A percentile compares a stretch with the other conserved stretches of the same genome.
Conservation (phyloP, 2,797 vertebrate species). For the Pseudomugil tenellus region DNA sequence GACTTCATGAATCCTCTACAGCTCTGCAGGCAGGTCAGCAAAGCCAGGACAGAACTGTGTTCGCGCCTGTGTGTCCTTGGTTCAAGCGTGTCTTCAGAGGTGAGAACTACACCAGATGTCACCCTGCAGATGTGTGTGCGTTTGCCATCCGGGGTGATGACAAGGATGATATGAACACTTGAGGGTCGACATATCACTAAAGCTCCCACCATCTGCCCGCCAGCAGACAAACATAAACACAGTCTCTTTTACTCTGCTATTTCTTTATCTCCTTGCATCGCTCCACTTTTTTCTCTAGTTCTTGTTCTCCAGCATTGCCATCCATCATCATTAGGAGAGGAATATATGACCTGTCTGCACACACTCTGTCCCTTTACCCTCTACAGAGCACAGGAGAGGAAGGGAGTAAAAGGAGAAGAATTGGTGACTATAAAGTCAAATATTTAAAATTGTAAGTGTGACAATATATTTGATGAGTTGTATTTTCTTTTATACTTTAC, state of each 20-base stretch:
- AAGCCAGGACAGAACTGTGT: constrained; percentile 32
- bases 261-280: constrained; percentile 66
- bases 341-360: constrained; percentile 74
- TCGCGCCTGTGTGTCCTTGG: constrained; percentile 4
- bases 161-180: constrained; percentile 61
- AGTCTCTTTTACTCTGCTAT: constrained; percentile 48
- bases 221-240: constrained; percentile 63
- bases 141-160: constrained; percentile 54
- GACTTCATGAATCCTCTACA: constrained; percentile 38
- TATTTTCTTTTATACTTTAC: background rate
- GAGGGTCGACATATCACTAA: constrained; percentile 65
- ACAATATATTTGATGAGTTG: background rate
- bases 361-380: constrained; percentile 53
- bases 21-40: constrained; percentile 52
- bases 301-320: constrained; percentile 55
- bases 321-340: constrained; percentile 77
- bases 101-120: constrained; percentile 39
- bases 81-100: constrained; percentile 17
- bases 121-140: constrained; percentile 34
- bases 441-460: background rate
- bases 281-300: constrained; percentile 54
- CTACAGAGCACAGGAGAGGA: constrained; percentile 19
- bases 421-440: constrained; percentile 14
- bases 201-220: constrained; percentile 64
- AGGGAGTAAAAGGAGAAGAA: constrained; percentile 19